These are phyloP conservation scores for Pachyramphus minor DNA, from an alignment of 2,113 vertebrate species.

Conservation along the genomic window DNA sequence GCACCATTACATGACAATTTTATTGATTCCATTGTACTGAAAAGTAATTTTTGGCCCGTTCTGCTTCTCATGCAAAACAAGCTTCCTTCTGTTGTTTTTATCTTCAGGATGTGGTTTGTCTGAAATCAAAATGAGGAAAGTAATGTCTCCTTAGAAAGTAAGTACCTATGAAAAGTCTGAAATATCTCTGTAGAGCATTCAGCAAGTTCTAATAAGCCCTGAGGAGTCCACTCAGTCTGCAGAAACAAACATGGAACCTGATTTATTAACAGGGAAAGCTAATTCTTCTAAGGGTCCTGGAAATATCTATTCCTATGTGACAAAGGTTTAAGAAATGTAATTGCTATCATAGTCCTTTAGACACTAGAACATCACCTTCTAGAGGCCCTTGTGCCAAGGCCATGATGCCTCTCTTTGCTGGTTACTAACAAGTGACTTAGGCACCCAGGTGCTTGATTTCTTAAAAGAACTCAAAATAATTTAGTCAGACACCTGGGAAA, in stretches of 20 bases:
- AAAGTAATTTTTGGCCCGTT: not conserved
- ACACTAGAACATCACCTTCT: not conserved
- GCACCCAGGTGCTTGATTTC: not conserved
- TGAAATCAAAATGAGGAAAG: not conserved
- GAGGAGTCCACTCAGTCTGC: not conserved
- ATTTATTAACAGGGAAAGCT: not conserved
- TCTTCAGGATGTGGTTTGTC: not conserved
- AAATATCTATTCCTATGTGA: not conserved
- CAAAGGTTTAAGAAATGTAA: not conserved
- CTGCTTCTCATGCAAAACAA: not conserved
- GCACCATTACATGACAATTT: not conserved
- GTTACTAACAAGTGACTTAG: not conserved
- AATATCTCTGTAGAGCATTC: not conserved
- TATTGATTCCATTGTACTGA: not conserved
- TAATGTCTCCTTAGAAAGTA: not conserved
- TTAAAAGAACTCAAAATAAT: not conserved
- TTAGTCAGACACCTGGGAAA: not conserved
- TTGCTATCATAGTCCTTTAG: not conserved
- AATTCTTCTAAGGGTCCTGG: not conserved
- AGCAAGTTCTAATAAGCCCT: not conserved
- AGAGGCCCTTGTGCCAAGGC: not conserved
- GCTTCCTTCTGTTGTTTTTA: not conserved
- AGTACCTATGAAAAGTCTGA: not conserved
- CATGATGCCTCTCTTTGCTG: not conserved
- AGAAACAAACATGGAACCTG: not conserved